Evolutionary conservation across 2,888 invertebrate genomes (phyloP), one percentile per base, ranked within the genome.

Genomic region (Gnatocerus cornutus): DNA sequence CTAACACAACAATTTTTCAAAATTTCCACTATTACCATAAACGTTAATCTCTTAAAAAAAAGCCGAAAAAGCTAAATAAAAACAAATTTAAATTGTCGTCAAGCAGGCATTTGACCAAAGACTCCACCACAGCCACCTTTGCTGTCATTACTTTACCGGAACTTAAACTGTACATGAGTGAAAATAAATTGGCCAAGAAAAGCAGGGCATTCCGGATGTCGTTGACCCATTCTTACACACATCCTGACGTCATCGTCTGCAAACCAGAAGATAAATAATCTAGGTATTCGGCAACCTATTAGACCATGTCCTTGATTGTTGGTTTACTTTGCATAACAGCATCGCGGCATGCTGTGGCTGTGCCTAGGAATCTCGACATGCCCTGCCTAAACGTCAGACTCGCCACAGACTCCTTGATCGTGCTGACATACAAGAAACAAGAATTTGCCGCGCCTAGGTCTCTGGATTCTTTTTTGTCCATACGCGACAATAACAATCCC

Each of bases 381-480:
- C 63, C 53, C 53, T 43, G 55, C 55, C 46, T 45, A 45, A 45
- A 53, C 64, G 48, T 59, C 61, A 62, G 41, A 68, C 67, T 55
- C 43, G 10, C 13, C 68, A 64, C 46, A 68, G 68, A 46, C 63
- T 68, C 39, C 56, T 48, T 68, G 68, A 50, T 56, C 55, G 48
- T 27, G 61, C 68, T 63, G 68, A 63, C 62, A 68, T 63, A 68
- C 68, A 68, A 68, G 64, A 71, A 64, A 58, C 68, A 68, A 71
- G 71, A 71, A 71, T 71, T 71, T 68, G 71, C 71, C 71, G 71
- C 71, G 68, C 71, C 71, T 71, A 68, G 43, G 43, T 46, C 10
- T 53, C 59, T 50, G 39, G 58, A 56, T 64, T 68, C 53, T 62
- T 64, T 64, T 64, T 64, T 33, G 53, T 48, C 41, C 50, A 37